A percentile compares a stretch with the other conserved stretches of the same genome.
phyloP scores from a whole-genome alignment of 2,888 invertebrate genomes.

The Acrobasis repandana region DNA sequence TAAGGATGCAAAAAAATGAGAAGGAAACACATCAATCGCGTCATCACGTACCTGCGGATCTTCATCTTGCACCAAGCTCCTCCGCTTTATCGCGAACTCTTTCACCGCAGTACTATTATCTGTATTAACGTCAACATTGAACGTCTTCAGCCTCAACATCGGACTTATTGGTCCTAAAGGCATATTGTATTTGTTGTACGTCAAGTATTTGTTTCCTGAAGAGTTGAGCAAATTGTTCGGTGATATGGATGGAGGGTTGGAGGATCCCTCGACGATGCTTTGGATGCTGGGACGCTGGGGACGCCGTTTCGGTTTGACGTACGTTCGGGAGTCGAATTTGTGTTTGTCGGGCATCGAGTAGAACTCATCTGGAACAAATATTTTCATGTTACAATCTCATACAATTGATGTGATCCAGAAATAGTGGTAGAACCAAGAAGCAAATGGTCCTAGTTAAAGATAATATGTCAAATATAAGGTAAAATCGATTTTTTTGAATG shows the following conservation, averaged over 20 bases:
- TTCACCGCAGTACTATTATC: constrained; percentile 64
- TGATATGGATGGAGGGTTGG: constrained; percentile 56
- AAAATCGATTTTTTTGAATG: no score
- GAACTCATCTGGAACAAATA: constrained; percentile 59
- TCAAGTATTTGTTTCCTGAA: constrained; percentile 63
- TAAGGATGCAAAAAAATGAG: no score
- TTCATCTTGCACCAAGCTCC: constrained; percentile 68
- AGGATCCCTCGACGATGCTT: constrained; percentile 64
- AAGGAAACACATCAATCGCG: no score
- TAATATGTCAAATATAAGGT: no score
- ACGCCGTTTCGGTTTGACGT: constrained; percentile 86
- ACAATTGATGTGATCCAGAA: neutral
- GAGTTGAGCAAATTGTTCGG: constrained; percentile 48
- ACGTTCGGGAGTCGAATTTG: constrained; percentile 86
- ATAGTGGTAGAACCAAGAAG: no score
- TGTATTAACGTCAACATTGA: constrained; percentile 70
- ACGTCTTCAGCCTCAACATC: constrained; percentile 71
- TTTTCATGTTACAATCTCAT: neutral
- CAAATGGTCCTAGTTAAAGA: no score
- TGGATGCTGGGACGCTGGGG: constrained; percentile 84
- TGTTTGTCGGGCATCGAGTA: constrained; percentile 68
- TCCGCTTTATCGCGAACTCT: constrained; percentile 68
- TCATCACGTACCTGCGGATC: constrained; percentile 62
- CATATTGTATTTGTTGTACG: constrained; percentile 72
- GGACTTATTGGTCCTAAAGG: constrained; percentile 66